A percentile compares a stretch with the other conserved stretches of the same genome.
Conservation (phyloP, 2,888 invertebrate species). For the Salticus scenicus region DNA sequence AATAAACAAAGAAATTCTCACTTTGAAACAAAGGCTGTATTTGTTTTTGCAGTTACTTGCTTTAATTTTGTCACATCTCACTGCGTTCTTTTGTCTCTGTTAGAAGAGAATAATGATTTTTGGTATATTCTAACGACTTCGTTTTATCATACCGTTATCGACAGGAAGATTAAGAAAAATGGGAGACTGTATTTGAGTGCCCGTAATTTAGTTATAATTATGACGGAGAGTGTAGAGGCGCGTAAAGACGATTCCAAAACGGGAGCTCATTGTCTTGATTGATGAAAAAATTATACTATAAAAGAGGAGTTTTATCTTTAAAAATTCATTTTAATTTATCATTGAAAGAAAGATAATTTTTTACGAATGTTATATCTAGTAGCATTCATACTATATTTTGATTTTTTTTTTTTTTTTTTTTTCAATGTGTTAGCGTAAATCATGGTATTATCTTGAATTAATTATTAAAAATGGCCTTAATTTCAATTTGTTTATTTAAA, state of each 20-base stretch:
- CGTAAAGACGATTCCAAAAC: neutral
- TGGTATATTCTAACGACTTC: slow-evolving; percentile 28
- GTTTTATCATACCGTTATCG: slow-evolving; percentile 38
- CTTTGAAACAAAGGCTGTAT: slow-evolving; percentile 21
- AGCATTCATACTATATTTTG: too few relatives aligned
- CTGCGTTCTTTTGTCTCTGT: slow-evolving; percentile 14
- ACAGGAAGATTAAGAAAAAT: slow-evolving; percentile 34
- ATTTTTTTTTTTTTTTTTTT: too few relatives aligned
- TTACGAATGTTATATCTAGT: neutral
- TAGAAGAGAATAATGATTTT: slow-evolving; percentile 26
- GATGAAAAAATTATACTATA: slow-evolving; percentile 47
- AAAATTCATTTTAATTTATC: slow-evolving; percentile 19
- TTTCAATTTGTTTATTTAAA: too few relatives aligned
- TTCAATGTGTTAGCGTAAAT: too few relatives aligned
- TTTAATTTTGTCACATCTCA: slow-evolving; percentile 37
- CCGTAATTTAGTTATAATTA: slow-evolving; percentile 60
- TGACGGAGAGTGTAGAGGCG: slow-evolving; percentile 26
- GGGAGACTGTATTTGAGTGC: slow-evolving; percentile 31
- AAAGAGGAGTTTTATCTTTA: neutral
- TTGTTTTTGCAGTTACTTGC: slow-evolving; percentile 54
- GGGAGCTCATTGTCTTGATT: slow-evolving; percentile 25
- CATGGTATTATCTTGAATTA: too few relatives aligned
- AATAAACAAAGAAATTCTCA: neutral
- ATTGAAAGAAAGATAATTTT: neutral
- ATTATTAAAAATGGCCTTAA: too few relatives aligned